phyloP scores from a whole-genome alignment of 64 coral and sea anemone genomes.

The Stichodactyla mertensii region DNA sequence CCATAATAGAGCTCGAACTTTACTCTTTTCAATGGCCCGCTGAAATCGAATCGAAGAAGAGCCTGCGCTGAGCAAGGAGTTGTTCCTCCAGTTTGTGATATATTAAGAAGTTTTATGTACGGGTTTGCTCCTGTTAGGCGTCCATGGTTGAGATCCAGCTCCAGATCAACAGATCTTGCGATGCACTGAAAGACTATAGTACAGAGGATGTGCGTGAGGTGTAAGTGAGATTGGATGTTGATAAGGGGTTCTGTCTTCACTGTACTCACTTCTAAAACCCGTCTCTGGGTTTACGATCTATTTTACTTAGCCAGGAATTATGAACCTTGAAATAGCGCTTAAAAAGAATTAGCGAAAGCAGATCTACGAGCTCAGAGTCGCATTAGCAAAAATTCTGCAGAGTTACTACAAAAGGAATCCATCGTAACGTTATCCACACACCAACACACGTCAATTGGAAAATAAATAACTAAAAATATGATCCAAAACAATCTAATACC shows the following conservation, averaged over 20 bases:
- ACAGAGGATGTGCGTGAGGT: background rate
- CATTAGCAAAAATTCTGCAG: background rate
- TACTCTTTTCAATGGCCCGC: conserved; percentile 41
- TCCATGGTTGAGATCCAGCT: conserved; percentile 1
- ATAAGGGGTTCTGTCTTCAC: conserved; percentile 11
- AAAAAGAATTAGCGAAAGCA: background rate
- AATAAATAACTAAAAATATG: background rate
- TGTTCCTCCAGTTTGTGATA: conserved; percentile 2
- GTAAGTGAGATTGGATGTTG: background rate
- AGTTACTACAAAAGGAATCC: background rate
- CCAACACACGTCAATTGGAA: background rate
- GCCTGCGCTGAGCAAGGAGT: conserved; percentile 49
- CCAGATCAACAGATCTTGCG: background rate
- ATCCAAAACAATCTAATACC: background rate
- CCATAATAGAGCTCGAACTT: conserved; percentile 50
- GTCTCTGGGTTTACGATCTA: background rate
- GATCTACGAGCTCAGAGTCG: background rate
- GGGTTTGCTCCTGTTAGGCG: background rate
- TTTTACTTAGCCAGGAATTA: background rate
- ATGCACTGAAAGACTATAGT: background rate
- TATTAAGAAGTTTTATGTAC: conserved; percentile 10
- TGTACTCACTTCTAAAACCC: background rate
- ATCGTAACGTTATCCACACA: background rate
- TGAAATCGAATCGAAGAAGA: conserved; percentile 41
- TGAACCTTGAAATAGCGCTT: background rate